Evolutionary conservation across 1,140 invertebrate genomes (phyloP), one percentile per base, ranked within the genome.

Genomic region (Scylla paramamosain): DNA sequence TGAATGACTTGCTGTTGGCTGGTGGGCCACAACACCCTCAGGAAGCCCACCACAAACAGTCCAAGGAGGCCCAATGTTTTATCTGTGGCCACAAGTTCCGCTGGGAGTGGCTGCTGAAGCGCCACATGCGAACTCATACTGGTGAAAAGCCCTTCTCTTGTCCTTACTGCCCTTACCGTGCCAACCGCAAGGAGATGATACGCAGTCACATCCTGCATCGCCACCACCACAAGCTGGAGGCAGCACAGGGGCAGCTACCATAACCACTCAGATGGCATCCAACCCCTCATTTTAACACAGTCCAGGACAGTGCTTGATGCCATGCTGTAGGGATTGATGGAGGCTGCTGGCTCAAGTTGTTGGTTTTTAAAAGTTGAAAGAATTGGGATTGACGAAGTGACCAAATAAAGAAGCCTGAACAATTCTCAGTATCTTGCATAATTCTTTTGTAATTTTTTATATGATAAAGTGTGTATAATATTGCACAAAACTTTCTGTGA

Each of bases 111-210:
- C 90, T 96, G 88, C 90, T 96, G 82, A 59, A 95, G 86, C 94
- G 95, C 45, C 96, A 98, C 96, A 97, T 97, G 97, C 96, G 97
- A 77, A 98, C 97, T 16, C 97, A 98, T 96, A 97, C 97, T 7
- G 97, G 97, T 16, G 96, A 96, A 94, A 96, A 96, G 91, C 96
- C 96, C 3, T 96, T 96, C 52, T 87, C 93, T 25, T 97, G 96
- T 89, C 86, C 84, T 87, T 95, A 92, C 84, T 95, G 94, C 91
- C 91, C 91, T 3, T 93, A 95, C 52, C 91, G 94, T 46, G 94
- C 94, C 48, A 95, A 95, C 91, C 94, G 94, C 29, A 92, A 93
- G 39, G 94, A 95, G 94, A 93, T 92, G 91, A 93, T 95, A 12
- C 94, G 94, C 28, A 95, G 94, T 67, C 94, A 95, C 52, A 82